These are phyloP conservation scores for Ernsta delagoae DNA, from an alignment of 2,888 invertebrate genomes.

Conservation along the genomic window DNA sequence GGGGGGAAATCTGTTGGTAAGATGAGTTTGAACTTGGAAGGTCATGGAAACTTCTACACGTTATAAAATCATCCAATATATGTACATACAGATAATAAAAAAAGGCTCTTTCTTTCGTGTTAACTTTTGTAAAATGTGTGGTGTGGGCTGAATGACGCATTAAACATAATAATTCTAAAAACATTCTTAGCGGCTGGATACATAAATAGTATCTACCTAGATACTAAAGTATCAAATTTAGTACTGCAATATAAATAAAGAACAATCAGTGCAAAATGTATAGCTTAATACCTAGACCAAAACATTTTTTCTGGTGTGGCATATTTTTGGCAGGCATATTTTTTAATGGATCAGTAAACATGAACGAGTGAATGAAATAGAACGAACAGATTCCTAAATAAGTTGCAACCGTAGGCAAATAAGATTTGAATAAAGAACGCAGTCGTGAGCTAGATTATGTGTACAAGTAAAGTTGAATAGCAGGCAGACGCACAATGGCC, in stretches of 20 bases:
- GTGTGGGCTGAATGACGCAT: not conserved
- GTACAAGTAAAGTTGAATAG: conserved; percentile 5
- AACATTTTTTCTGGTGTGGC: not conserved
- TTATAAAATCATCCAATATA: conserved; percentile 1
- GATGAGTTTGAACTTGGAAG: not conserved
- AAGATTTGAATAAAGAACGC: no score
- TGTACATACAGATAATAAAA: not conserved
- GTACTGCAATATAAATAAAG: no score
- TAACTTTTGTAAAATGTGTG: not conserved
- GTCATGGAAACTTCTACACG: conserved; percentile 2
- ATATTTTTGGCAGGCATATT: no score
- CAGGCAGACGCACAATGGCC: conserved; percentile 6
- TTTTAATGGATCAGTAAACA: not conserved
- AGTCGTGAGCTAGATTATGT: conserved; percentile 4
- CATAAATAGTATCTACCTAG: no score
- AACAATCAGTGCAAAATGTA: no score
- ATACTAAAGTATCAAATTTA: no score
- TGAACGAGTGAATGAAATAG: not conserved
- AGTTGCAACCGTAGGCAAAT: not conserved
- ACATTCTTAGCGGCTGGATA: no score
- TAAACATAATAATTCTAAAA: no score
- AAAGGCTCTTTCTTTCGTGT: not conserved
- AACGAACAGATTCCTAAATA: not conserved
- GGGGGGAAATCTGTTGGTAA: not conserved
- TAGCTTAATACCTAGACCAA: no score